These are phyloP conservation scores for Hexactinellida sp. DNA, from an alignment of 37 sponge, comb jelly and placozoan genomes.

Conservation along the genomic window DNA sequence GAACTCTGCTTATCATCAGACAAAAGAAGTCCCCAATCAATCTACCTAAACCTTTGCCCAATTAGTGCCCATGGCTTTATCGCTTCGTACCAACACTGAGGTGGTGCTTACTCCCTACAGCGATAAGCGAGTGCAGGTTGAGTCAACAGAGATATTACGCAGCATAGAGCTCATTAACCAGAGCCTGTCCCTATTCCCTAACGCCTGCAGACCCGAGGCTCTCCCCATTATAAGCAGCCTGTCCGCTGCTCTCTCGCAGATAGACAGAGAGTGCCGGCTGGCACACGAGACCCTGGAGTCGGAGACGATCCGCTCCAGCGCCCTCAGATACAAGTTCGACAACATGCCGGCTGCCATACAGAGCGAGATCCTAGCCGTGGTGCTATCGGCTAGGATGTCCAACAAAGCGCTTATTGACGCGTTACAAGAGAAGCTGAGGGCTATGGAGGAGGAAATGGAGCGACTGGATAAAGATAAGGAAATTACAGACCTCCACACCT, in stretches of 20 bases:
- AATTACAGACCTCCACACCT: neutral
- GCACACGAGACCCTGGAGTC: neutral
- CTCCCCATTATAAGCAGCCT: neutral
- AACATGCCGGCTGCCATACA: neutral
- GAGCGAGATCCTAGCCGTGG: neutral
- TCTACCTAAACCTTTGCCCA: no score
- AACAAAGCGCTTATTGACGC: neutral
- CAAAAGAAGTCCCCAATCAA: no score
- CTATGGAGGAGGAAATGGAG: neutral
- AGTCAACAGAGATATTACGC: neutral
- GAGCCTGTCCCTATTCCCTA: neutral
- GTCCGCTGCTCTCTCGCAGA: neutral
- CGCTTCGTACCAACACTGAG: no score
- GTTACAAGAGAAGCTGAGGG: neutral
- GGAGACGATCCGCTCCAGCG: neutral
- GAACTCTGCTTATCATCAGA: neutral
- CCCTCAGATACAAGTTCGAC: slow-evolving; percentile 8
- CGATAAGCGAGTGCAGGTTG: neutral
- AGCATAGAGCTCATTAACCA: neutral
- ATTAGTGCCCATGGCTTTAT: neutral
- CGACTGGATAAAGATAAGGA: neutral
- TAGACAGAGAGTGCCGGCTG: neutral
- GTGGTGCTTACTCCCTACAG: no score
- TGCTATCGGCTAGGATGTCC: neutral
- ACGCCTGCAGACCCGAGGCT: neutral